Percentiles rank a stretch among this genome's conserved stretches.
phyloP scores from a whole-genome alignment of 2,797 vertebrate genomes.

The Pseudochirops cupreus region DNA sequence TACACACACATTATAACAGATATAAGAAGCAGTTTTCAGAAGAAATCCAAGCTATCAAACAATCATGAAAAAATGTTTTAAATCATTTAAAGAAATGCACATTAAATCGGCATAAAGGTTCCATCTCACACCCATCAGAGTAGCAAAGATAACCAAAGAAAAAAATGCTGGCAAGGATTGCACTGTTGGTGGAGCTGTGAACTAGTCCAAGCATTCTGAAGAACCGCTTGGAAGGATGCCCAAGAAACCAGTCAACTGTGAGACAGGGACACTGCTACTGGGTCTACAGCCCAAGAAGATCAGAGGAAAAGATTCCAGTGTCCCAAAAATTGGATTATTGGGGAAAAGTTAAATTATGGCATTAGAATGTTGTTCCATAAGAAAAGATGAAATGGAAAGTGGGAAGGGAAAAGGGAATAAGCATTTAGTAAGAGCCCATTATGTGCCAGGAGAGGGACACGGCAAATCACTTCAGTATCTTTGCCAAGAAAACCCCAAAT shows the following conservation, averaged over 20 bases:
- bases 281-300: neutral
- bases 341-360: neutral
- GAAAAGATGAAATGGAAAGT: neutral
- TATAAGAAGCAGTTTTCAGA: neutral
- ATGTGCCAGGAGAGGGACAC: neutral
- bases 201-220: neutral
- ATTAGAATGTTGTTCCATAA: neutral
- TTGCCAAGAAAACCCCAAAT: neutral
- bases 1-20: neutral
- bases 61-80: neutral
- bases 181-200: neutral
- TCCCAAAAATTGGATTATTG: neutral
- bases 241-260: too few species aligned
- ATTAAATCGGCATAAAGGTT: neutral
- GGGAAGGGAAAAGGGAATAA: neutral
- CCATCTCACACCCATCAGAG: neutral
- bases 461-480: neutral
- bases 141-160: neutral
- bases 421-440: neutral
- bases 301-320: neutral
- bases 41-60: neutral
- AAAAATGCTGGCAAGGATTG: neutral
- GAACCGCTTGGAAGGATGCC: neutral
- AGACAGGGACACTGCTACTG: too few species aligned
- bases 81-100: neutral